Evolutionary conservation across 2,888 invertebrate species (phyloP).

Genomic region (Schizotus pectinicornis): DNA sequence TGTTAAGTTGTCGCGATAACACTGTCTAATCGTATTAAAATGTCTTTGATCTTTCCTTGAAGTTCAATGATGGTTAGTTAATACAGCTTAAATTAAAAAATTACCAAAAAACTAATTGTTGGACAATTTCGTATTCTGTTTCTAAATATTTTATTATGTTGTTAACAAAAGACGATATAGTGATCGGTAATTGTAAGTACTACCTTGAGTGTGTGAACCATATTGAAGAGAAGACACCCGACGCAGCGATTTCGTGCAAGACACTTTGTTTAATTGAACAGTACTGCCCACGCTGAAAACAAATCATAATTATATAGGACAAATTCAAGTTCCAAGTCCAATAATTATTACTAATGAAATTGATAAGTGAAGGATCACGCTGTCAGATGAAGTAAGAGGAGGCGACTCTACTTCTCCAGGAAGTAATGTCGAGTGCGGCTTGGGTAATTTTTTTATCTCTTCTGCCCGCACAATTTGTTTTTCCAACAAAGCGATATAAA

Average conservation of each 20-base stretch:
- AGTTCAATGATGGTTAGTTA: not conserved
- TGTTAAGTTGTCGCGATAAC: not conserved
- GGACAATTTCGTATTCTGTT: too few species aligned
- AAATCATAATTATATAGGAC: conserved; percentile 33
- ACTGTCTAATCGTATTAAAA: too few species aligned
- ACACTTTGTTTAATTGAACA: not conserved
- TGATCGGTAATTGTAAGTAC: not conserved
- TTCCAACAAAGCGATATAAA: too few species aligned
- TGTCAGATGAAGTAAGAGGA: conserved; percentile 13
- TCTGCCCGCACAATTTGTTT: too few species aligned
- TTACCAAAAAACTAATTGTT: too few species aligned
- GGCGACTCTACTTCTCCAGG: conserved; percentile 14
- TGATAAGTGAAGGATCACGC: conserved; percentile 29
- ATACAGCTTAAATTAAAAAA: not conserved
- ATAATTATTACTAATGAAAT: conserved; percentile 28
- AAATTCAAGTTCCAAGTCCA: conserved; percentile 35
- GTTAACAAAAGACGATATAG: too few species aligned
- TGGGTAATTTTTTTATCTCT: conserved; percentile 8
- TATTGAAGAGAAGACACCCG: not conserved
- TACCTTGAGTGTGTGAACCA: conserved; percentile 12
- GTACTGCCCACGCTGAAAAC: conserved; percentile 28
- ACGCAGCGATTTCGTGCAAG: not conserved
- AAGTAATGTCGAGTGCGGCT: conserved; percentile 7
- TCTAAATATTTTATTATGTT: too few species aligned
- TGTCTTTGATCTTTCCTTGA: not conserved